Percentiles rank a stretch among this genome's conserved stretches.
Conservation (phyloP, 2,797 vertebrate genomes). For the Danio choprae region DNA sequence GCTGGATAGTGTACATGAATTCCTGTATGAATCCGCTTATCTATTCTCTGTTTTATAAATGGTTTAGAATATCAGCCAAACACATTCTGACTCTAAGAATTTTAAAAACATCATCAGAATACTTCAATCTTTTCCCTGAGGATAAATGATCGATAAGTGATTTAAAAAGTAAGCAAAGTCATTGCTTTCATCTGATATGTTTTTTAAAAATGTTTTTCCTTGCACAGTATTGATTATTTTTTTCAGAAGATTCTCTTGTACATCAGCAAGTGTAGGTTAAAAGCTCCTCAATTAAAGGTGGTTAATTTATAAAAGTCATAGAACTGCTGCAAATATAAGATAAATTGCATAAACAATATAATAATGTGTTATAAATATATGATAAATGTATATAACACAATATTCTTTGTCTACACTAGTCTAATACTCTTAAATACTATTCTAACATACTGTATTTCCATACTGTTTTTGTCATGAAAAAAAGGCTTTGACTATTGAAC, state of each 20-base stretch:
- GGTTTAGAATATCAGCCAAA: slow-evolving; percentile 68
- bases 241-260: background rate
- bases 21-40: slow-evolving; percentile 71
- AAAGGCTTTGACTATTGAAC: too few species aligned
- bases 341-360: too few species aligned
- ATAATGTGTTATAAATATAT: too few species aligned
- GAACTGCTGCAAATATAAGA: too few species aligned
- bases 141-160: background rate
- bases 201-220: background rate
- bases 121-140: slow-evolving; percentile 36
- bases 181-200: background rate
- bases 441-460: too few species aligned
- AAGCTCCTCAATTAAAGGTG: too few species aligned
- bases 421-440: too few species aligned
- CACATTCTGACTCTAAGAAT: slow-evolving; percentile 65
- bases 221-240: background rate
- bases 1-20: slow-evolving; percentile 66
- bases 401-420: too few species aligned
- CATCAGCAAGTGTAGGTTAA: background rate
- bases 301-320: too few species aligned
- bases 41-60: slow-evolving; percentile 70
- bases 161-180: too few species aligned
- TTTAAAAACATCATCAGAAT: slow-evolving; percentile 31
- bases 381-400: too few species aligned
- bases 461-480: too few species aligned